Base-by-base conservation (phyloP, 2,797 vertebrate species). In the Smutsia temminckii region DNA sequence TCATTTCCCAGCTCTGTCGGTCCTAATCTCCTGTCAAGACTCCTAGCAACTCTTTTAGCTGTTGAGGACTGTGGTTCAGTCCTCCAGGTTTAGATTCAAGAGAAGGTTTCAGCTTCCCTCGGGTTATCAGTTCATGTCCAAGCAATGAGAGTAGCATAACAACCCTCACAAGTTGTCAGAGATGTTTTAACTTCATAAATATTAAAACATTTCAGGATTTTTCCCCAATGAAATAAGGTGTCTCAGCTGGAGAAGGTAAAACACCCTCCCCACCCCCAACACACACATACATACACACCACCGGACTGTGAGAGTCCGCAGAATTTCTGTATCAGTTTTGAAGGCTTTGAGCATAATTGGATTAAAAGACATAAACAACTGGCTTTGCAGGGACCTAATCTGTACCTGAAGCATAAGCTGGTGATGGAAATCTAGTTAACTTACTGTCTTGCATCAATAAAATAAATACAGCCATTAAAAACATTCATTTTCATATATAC, bases 391-490 rank as follows among this genome's bases (percentile, higher is more conserved):
- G 29, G 63, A 37, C 80, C 78, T 72, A 57, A 86, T 89, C 59
- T 85, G 55, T 59, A 94, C 92, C 89, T 78, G 55, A 51, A 34
- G 40, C 74, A 20, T 40, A 40, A 79, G 81, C 42, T 69, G 90
- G 93, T 84, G 86, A 49, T 0, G 2, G 79, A 94, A 88, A 74
- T 89, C 93, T 91, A 94, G 92, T 25, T 94, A 94, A 95, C 75
- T 93, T 90, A 91, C 90, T 85, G 57, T 89, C 77, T 95, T 87
- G 79, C 93, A 87, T 77, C 75, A 74, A 37, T 96, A 92, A 96
- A 96, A 94, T 95, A 95, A 95, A 96, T 84, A 93, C 88, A 59
- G 49, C 91, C 59, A 66, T 90, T 96, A 94, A 94, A 94, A 97
- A 95, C 86, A 87, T 85, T 85, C 55, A 85, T 94, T 94, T 89